Evolutionary conservation across 2,888 invertebrate species (phyloP).

Genomic region (Helobdella robusta): DNA sequence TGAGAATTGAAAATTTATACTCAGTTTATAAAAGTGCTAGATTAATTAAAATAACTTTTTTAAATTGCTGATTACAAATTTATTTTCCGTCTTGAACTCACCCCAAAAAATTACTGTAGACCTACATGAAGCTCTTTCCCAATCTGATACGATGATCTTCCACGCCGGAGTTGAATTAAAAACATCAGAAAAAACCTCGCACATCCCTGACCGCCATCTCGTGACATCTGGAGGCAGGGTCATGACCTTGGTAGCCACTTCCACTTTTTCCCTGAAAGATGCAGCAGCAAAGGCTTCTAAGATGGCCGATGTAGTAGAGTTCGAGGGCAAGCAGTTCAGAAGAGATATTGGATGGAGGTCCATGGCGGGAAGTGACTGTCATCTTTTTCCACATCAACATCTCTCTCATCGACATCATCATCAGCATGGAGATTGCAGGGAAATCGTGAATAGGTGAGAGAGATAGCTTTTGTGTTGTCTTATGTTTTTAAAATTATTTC

Average conservation of each 20-base stretch:
- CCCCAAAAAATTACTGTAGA: too few relatives aligned
- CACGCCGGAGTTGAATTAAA: too few relatives aligned
- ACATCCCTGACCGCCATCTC: constrained; percentile 53
- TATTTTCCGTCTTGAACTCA: too few relatives aligned
- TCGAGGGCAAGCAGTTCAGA: constrained; percentile 75
- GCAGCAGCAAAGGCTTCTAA: constrained; percentile 69
- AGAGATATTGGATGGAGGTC: constrained; percentile 82
- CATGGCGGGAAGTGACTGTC: constrained; percentile 49
- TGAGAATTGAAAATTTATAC: too few relatives aligned
- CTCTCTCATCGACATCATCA: constrained; percentile 15
- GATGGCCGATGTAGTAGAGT: constrained; percentile 62
- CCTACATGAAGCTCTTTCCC: too few relatives aligned
- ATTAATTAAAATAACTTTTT: too few relatives aligned
- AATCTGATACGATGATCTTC: constrained; percentile 62
- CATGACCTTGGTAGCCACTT: constrained; percentile 63
- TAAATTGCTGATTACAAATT: too few relatives aligned
- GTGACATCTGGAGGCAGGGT: constrained; percentile 81
- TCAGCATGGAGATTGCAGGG: constrained; percentile 8
- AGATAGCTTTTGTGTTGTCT: too few relatives aligned
- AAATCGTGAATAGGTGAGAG: too few relatives aligned
- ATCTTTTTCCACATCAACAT: constrained; percentile 16
- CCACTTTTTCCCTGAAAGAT: constrained; percentile 59
- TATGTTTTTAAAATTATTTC: too few relatives aligned
- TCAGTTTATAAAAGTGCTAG: too few relatives aligned
- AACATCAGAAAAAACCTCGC: too few relatives aligned